Evolutionary conservation across 2,113 vertebrate genomes (phyloP).

Genomic region (Platichthys flesus): DNA sequence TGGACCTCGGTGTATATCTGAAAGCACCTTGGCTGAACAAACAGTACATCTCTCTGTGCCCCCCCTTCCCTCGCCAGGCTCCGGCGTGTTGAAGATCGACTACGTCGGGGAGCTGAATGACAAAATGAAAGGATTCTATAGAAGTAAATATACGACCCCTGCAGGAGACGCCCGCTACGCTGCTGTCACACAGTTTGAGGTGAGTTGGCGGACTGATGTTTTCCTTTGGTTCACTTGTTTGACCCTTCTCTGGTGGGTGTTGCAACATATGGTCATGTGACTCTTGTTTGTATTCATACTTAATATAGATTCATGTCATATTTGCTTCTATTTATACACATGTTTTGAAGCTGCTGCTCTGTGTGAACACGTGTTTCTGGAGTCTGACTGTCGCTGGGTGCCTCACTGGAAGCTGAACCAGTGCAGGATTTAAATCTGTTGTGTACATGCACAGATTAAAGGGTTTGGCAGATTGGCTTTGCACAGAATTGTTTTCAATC

Average conservation of each 20-base stretch:
- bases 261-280: constrained; percentile 19
- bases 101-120: constrained; percentile 98
- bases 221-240: no score
- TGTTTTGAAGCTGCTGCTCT: no score
- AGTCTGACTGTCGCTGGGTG: no score
- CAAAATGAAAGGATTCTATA: constrained; percentile 99
- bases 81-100: constrained; percentile 93
- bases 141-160: constrained; percentile 93
- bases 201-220: constrained; percentile 56
- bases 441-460: no score
- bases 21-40: not conserved
- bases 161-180: constrained; percentile 92
- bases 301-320: no score
- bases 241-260: not conserved
- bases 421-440: no score
- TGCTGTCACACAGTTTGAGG: constrained; percentile 99
- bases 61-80: constrained; percentile 79
- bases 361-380: no score
- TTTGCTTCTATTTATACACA: no score
- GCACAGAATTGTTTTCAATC: no score
- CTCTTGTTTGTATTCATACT: not conserved
- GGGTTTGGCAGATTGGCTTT: no score
- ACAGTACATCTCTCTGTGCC: constrained; percentile 10
- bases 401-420: no score
- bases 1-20: no score